Conservation (phyloP, 2,888 invertebrate genomes). For the Patella depressa region DNA sequence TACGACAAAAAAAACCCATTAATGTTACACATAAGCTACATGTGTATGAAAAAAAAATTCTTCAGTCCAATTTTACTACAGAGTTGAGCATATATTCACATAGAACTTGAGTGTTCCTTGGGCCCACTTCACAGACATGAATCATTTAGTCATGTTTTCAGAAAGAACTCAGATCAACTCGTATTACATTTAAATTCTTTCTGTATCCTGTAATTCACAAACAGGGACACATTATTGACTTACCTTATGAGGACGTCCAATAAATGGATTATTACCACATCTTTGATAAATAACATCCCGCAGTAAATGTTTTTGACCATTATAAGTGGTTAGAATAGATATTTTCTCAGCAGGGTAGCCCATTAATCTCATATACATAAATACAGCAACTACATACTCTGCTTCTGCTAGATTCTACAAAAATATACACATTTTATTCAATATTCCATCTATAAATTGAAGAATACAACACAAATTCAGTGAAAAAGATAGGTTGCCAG, state of each 20-base stretch:
- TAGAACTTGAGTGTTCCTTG: background rate
- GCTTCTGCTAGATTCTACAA: slow-evolving; percentile 77
- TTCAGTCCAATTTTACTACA: no score
- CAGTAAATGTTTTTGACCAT: slow-evolving; percentile 98
- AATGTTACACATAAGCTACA: background rate
- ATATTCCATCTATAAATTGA: background rate
- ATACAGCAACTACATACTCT: slow-evolving; percentile 95
- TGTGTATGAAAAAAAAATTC: background rate
- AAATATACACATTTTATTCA: background rate
- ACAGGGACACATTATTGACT: background rate
- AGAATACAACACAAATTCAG: background rate
- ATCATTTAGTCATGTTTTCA: background rate
- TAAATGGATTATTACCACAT: slow-evolving; percentile 94
- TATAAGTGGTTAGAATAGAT: slow-evolving; percentile 98
- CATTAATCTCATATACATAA: slow-evolving; percentile 97
- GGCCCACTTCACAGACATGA: background rate
- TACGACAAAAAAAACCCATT: background rate
- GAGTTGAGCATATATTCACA: background rate
- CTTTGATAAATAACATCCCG: slow-evolving; percentile 92
- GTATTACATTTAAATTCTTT: no score
- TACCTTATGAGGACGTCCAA: slow-evolving; percentile 77
- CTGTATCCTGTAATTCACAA: no score
- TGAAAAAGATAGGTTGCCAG: no score
- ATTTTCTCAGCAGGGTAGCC: slow-evolving; percentile 98
- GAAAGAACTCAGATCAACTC: background rate